Conservation (phyloP, 2,797 vertebrate species). For the Aulostomus chinensis region DNA sequence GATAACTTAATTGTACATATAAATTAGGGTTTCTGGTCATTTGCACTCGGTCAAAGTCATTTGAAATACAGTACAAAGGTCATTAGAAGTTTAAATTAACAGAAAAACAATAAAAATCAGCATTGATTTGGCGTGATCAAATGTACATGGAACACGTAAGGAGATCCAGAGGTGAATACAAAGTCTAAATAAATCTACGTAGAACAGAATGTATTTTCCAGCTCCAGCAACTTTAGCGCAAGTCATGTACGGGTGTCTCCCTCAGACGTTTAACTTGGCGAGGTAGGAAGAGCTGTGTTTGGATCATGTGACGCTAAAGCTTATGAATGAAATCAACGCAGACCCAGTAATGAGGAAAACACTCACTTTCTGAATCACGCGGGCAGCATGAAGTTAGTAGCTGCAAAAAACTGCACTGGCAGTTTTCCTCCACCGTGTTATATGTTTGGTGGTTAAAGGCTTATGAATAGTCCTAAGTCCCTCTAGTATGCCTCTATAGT, state of each 20-base stretch:
- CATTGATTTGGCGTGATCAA: conserved; percentile 21
- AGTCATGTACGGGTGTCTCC: conserved; percentile 43
- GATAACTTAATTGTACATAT: conserved; percentile 72
- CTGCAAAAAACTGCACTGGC: conserved; percentile 13
- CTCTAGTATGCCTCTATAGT: conserved; percentile 26
- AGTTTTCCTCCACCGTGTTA: conserved; percentile 19
- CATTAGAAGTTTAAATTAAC: conserved; percentile 21
- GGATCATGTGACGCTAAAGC: conserved; percentile 33
- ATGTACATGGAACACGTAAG: conserved; percentile 14
- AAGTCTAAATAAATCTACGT: conserved; percentile 21
- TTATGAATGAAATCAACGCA: conserved; percentile 36
- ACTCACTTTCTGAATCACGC: conserved; percentile 18
- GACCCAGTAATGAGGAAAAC: conserved; percentile 35
- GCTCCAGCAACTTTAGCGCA: conserved; percentile 22
- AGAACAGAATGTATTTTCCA: conserved; percentile 37
- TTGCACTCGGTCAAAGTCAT: conserved; percentile 40
- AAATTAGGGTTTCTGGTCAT: conserved; percentile 61
- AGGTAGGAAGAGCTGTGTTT: conserved; percentile 57
- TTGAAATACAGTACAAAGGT: conserved; percentile 47
- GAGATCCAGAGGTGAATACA: conserved; percentile 20
- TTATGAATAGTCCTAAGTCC: conserved; percentile 41
- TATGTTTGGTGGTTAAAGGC: conserved; percentile 25
- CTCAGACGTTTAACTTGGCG: conserved; percentile 47
- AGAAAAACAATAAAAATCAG: conserved; percentile 21
- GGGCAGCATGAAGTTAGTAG: conserved; percentile 5